Percentiles rank a stretch among this genome's conserved stretches.
phyloP scores from a whole-genome alignment of 1,140 invertebrate genomes.

The Scaptomyza montana region DNA sequence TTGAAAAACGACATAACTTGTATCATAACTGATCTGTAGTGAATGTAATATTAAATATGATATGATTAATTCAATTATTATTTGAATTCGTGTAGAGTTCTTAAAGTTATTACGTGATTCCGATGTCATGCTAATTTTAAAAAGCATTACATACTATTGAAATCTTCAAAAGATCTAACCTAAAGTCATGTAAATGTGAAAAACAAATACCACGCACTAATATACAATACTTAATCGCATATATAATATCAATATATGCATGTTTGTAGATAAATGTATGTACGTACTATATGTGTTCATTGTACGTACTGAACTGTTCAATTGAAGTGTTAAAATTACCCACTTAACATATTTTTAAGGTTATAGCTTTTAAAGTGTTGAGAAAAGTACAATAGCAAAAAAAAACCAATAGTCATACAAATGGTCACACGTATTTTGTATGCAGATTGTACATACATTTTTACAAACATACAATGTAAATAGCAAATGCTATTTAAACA shows the following conservation, averaged over 20 bases:
- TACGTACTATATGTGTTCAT: slow-evolving; percentile 31
- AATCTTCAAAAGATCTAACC: slow-evolving; percentile 13
- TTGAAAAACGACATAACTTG: no score
- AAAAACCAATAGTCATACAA: background rate
- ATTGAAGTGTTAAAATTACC: slow-evolving; percentile 80
- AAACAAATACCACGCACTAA: slow-evolving; percentile 65
- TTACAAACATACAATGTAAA: slow-evolving; percentile 12
- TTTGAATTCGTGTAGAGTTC: background rate
- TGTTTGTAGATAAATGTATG: background rate
- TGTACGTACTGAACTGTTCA: slow-evolving; percentile 66
- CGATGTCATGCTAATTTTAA: no score
- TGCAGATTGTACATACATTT: slow-evolving; percentile 5
- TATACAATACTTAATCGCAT: slow-evolving; percentile 22
- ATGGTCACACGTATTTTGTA: slow-evolving; percentile 13
- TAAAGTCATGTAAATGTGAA: slow-evolving; percentile 61
- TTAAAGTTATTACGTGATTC: slow-evolving; percentile 20
- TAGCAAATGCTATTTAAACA: background rate
- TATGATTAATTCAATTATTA: background rate
- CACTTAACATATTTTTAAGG: slow-evolving; percentile 79
- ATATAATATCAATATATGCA: background rate
- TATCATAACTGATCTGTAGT: slow-evolving; percentile 5
- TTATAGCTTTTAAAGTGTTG: slow-evolving; percentile 69
- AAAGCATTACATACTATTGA: slow-evolving; percentile 3
- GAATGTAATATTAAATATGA: background rate
- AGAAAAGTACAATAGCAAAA: slow-evolving; percentile 31